Percentiles rank a stretch among this genome's conserved stretches.
Evolutionary conservation across 1,140 invertebrate species (phyloP).

Genomic region (Trissolcus basalis): DNA sequence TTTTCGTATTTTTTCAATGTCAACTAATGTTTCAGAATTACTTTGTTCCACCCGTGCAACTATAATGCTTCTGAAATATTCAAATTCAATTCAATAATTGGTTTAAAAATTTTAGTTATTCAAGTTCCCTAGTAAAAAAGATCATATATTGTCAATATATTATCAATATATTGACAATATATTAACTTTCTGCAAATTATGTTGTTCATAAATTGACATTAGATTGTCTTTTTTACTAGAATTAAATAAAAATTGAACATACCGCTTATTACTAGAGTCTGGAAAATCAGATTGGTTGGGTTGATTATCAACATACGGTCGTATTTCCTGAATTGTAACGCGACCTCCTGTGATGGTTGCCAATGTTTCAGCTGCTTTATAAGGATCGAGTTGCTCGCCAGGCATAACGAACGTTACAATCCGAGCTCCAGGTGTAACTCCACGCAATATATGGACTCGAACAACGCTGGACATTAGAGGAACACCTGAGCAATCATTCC

Average conservation of each 20-base stretch:
- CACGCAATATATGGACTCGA: constrained; percentile 82
- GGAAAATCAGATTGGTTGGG: constrained; percentile 44
- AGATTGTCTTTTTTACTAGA: no score
- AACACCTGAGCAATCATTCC: constrained; percentile 73
- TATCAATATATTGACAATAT: no score
- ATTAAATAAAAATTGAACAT: background rate
- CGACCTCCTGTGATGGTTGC: constrained; percentile 85
- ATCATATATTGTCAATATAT: no score
- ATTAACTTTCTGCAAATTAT: no score
- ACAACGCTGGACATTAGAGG: constrained; percentile 83
- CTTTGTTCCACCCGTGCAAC: constrained; percentile 78
- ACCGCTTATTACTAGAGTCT: constrained; percentile 49
- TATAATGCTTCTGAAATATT: constrained; percentile 81
- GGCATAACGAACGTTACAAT: constrained; percentile 88
- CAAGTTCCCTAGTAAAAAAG: no score
- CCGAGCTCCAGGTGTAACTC: constrained; percentile 79
- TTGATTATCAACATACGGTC: constrained; percentile 79
- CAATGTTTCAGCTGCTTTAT: constrained; percentile 83
- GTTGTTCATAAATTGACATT: no score
- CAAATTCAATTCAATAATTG: no score
- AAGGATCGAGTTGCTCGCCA: constrained; percentile 82
- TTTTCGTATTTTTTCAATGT: constrained; percentile 72
- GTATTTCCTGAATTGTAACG: constrained; percentile 84
- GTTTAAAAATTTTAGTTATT: no score
- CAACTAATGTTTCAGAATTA: constrained; percentile 68